Evolutionary conservation across 2,797 vertebrate species (phyloP).

Genomic region (Huso huso): DNA sequence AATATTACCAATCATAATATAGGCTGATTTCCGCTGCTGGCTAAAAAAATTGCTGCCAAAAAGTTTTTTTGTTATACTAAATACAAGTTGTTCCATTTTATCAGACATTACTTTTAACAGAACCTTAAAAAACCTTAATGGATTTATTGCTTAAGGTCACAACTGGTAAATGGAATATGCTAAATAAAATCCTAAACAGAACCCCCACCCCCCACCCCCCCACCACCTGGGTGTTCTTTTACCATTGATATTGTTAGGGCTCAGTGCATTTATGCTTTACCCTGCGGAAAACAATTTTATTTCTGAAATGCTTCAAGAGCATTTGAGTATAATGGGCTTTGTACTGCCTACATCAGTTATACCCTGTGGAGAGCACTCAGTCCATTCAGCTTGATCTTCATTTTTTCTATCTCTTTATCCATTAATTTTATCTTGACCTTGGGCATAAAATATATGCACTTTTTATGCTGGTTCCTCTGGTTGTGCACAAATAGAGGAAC

Average conservation of each 20-base stretch:
- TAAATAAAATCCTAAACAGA: constrained; percentile 47
- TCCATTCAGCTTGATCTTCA: constrained; percentile 74
- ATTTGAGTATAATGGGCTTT: constrained; percentile 72
- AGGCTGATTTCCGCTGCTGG: constrained; percentile 31
- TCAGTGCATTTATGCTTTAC: constrained; percentile 55
- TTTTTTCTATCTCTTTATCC: constrained; percentile 79
- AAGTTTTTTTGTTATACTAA: constrained; percentile 25
- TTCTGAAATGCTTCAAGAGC: constrained; percentile 63
- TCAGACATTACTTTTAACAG: constrained; percentile 29
- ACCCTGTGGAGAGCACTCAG: constrained; percentile 54
- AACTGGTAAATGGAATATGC: constrained; percentile 69
- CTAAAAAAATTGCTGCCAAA: constrained; percentile 36
- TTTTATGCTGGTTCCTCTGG: constrained; percentile 50
- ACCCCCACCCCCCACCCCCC: constrained; percentile 23
- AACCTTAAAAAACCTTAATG: constrained; percentile 37
- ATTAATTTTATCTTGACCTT: constrained; percentile 80
- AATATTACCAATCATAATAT: constrained; percentile 43
- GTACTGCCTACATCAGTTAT: constrained; percentile 61
- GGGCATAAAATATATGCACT: constrained; percentile 69
- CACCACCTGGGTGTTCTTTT: constrained; percentile 50
- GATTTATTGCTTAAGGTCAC: constrained; percentile 70
- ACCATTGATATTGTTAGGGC: constrained; percentile 47
- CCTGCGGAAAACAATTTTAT: constrained; percentile 64
- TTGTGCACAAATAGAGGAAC: constrained; percentile 67
- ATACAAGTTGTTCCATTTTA: constrained; percentile 46